phyloP scores from a whole-genome alignment of 2,888 invertebrate genomes.

The Malacosoma neustria region DNA sequence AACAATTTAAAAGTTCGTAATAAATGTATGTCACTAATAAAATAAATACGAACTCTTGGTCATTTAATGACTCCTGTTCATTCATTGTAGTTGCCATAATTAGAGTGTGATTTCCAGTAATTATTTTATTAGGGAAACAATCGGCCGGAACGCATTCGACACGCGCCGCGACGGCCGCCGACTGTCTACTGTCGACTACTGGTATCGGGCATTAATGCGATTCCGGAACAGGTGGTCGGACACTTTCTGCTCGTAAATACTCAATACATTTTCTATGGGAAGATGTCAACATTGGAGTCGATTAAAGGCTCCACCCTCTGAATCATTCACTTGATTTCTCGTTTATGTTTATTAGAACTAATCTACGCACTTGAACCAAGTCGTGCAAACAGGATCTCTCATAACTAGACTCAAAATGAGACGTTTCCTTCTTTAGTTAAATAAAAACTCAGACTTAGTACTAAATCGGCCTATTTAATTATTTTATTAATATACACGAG shows the following conservation, averaged over 20 bases:
- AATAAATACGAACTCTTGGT: conserved; percentile 19
- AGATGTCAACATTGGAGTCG: conserved; percentile 18
- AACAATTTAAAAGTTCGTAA: not conserved
- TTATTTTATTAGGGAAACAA: conserved; percentile 36
- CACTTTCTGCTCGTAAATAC: conserved; percentile 12
- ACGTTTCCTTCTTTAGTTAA: no score
- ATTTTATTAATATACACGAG: no score
- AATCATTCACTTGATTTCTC: no score
- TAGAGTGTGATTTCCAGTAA: conserved; percentile 44
- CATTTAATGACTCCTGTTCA: conserved; percentile 26
- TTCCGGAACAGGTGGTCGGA: conserved; percentile 24
- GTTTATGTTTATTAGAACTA: no score
- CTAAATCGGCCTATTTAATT: no score
- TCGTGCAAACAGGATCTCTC: no score
- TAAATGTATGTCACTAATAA: not conserved
- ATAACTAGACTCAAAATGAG: conserved; percentile 28
- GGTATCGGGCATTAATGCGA: conserved; percentile 17
- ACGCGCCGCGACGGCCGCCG: conserved; percentile 23
- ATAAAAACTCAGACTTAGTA: no score
- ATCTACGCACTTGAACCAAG: no score
- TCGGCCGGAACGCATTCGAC: conserved; percentile 23
- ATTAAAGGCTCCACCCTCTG: no score
- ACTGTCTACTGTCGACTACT: conserved; percentile 19
- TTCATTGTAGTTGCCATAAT: conserved; percentile 28
- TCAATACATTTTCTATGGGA: conserved; percentile 7